Base-by-base conservation (phyloP, 2,113 vertebrate genomes). In the Cairina moschata region DNA sequence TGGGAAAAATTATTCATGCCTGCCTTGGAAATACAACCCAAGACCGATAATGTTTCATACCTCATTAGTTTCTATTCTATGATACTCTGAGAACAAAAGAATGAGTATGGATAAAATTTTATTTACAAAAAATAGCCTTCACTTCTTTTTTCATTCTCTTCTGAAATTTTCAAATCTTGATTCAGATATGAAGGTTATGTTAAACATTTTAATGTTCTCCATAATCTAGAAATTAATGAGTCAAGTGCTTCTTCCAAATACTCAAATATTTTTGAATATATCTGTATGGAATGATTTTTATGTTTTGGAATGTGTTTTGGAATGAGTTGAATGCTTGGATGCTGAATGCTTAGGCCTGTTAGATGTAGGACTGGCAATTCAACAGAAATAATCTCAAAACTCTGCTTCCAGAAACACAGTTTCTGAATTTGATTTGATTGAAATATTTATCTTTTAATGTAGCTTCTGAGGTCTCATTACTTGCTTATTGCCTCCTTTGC, bases 1-100 rank as follows among this genome's bases (percentile, higher is more conserved):
- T 91, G 90, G 91, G 83, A 46, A 88, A 86, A 93, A 83, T 86
- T 88, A 75, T 93, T 90, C 69, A 83, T 86, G 62, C 34, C 60
- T 94, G 76, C 56, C 68, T 67, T 81, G 76, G 81, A 90, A 96
- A 84, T 65, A 58, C 54, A 87, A 86, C 65, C 69, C 72, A 60
- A 62, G 86, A 71, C 56, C 78, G 76, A 82, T 73, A 86, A 79
- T 38, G 52, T 67, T 93, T 90, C 73, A 68, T 68, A 55, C 15
- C 68, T 90, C 52, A n/a, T 88, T 91, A 91, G 13, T 69, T 80
- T 31, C 76, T 86, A 34, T 80, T 31, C 76, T 86, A 38, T 63
- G 54, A 67, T 88, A 13, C 60, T 34, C 46, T 46, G 50, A 67
- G 59, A 91, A n/a, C 31, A 88, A 38, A 46, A 36, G 34, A 60